These are phyloP conservation scores for Python bivittatus DNA, from an alignment of 2,113 vertebrate species.

Conservation along the genomic window DNA sequence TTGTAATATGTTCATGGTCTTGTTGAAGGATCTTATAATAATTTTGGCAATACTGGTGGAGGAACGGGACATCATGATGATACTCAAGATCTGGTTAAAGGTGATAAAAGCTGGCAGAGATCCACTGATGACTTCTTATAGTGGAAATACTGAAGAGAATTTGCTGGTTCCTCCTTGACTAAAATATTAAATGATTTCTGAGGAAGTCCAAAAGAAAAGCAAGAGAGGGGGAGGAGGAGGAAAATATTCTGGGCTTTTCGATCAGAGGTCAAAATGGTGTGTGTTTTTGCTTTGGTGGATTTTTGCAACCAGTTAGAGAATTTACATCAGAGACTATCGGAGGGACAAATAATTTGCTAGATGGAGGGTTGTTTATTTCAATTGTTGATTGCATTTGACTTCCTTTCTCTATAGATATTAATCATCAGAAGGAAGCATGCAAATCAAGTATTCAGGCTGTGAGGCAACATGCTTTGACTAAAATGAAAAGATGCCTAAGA, in stretches of 20 bases:
- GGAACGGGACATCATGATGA: not conserved
- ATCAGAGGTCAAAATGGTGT: constrained; percentile 1
- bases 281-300: not conserved
- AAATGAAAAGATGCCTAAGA: not conserved
- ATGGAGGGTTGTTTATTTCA: constrained; percentile 4
- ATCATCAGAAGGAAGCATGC: constrained; percentile 4
- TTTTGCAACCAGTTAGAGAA: constrained; percentile 11
- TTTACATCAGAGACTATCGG: not conserved
- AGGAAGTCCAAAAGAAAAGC: not conserved
- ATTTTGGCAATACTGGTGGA: not conserved
- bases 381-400: constrained; percentile 28
- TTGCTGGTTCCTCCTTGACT: not conserved
- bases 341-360: constrained; percentile 9
- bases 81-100: not conserved
- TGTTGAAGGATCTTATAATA: not conserved
- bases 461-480: constrained; percentile 6
- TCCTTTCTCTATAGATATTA: constrained; percentile 22
- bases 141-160: not conserved
- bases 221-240: not conserved
- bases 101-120: not conserved
- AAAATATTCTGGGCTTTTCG: not conserved
- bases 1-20: not conserved
- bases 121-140: not conserved
- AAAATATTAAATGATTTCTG: not conserved
- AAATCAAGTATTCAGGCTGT: constrained; percentile 12